A percentile compares a stretch with the other conserved stretches of the same genome.
phyloP scores from a whole-genome alignment of 2,113 vertebrate species.

The Nothoprocta pentlandii region DNA sequence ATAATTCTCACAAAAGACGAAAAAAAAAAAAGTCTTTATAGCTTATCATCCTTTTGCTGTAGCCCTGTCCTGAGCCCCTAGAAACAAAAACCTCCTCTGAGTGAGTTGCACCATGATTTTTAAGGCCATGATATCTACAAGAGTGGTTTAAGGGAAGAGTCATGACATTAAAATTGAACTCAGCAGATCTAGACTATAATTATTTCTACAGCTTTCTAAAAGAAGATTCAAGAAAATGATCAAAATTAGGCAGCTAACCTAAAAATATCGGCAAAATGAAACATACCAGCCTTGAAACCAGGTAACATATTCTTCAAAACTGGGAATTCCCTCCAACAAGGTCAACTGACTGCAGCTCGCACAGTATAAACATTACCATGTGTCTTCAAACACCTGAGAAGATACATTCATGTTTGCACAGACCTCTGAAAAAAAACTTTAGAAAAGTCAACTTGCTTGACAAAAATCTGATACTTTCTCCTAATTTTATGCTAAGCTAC shows the following conservation, averaged over 20 bases:
- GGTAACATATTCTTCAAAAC: not conserved
- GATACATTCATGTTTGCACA: not conserved
- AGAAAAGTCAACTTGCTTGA: not conserved
- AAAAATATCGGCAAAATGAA: not conserved
- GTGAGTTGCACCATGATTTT: not conserved
- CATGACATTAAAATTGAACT: not conserved
- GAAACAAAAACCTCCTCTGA: not conserved
- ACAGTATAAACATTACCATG: not conserved
- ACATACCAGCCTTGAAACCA: not conserved
- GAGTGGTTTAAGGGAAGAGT: not conserved
- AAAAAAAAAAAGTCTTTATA: not conserved
- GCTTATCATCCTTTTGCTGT: not conserved
- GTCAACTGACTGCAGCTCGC: not conserved
- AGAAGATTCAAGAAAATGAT: not conserved
- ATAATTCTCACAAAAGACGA: not conserved
- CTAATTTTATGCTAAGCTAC: not conserved
- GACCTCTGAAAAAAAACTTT: not conserved
- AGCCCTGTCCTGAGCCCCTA: not conserved
- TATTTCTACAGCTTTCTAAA: not conserved
- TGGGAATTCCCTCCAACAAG: not conserved
- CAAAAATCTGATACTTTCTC: not conserved
- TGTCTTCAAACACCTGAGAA: not conserved
- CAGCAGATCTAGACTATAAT: not conserved
- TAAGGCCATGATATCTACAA: not conserved
- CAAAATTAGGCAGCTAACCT: not conserved